Percentiles rank a stretch among this genome's conserved stretches.
phyloP scores from a whole-genome alignment of 92 coral and sea anemone species.

The Zoanthus solanderi region DNA sequence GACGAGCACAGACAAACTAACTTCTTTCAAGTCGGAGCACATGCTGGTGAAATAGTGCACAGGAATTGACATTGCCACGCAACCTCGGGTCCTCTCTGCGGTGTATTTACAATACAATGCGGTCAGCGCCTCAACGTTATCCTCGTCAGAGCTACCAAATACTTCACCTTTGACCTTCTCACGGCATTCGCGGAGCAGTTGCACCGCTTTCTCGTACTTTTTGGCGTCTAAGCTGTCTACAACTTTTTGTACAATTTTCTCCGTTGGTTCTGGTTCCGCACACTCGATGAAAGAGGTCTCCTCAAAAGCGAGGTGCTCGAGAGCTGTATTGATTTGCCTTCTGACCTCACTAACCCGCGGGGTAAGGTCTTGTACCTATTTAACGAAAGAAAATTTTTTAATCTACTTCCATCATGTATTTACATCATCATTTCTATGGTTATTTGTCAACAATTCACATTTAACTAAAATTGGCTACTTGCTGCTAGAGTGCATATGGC shows the following conservation, averaged over 20 bases:
- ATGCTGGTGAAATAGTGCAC: constrained; percentile 75
- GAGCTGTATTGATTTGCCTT: constrained; percentile 70
- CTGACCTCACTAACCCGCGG: constrained; percentile 76
- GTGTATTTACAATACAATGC: constrained; percentile 80
- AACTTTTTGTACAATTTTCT: constrained; percentile 66
- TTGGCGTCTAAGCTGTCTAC: constrained; percentile 70
- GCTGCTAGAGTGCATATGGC: background rate
- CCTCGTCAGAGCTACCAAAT: constrained; percentile 83
- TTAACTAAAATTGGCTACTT: background rate
- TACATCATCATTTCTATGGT: background rate
- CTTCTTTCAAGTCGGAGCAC: constrained; percentile 91
- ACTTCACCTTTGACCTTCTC: constrained; percentile 73
- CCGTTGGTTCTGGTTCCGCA: constrained; percentile 58
- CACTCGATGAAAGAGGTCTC: constrained; percentile 58
- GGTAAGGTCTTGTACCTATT: constrained; percentile 80
- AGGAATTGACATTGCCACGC: constrained; percentile 89
- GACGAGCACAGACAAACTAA: constrained; percentile 80
- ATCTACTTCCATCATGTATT: too few relatives aligned
- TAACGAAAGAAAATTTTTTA: background rate
- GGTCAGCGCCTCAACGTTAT: constrained; percentile 80
- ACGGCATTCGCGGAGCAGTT: constrained; percentile 77
- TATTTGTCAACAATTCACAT: background rate
- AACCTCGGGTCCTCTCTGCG: constrained; percentile 83
- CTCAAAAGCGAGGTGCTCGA: constrained; percentile 74
- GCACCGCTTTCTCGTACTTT: constrained; percentile 82